Conservation (phyloP, 2,888 invertebrate genomes). For the Venusia cambrica region DNA sequence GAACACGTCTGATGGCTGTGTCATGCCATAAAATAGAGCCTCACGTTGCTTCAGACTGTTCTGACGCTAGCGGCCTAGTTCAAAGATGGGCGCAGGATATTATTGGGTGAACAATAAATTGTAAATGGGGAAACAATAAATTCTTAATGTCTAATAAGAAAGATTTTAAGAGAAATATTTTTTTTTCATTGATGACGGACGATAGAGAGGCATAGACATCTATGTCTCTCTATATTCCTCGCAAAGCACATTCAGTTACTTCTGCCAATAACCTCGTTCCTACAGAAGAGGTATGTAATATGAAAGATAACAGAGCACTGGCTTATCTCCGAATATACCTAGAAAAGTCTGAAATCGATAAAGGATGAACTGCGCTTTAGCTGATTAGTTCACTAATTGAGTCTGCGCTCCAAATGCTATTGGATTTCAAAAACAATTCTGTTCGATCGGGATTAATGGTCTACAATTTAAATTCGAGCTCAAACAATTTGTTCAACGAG, state of each 20-base stretch:
- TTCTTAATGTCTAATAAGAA: no score
- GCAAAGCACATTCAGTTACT: no score
- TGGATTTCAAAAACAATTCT: slow-evolving; percentile 32
- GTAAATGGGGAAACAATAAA: no score
- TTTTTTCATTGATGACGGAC: no score
- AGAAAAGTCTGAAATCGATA: slow-evolving; percentile 28
- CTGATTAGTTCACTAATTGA: slow-evolving; percentile 43
- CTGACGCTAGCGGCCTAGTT: no score
- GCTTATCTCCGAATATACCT: slow-evolving; percentile 7
- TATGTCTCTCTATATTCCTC: no score
- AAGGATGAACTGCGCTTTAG: slow-evolving; percentile 32
- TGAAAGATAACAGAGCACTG: slow-evolving; percentile 14
- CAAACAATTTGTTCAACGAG: slow-evolving; percentile 14
- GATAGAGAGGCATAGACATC: no score
- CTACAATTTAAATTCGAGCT: slow-evolving; percentile 18
- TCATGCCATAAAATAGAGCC: slow-evolving; percentile 29
- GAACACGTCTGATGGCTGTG: slow-evolving; percentile 29
- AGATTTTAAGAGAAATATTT: no score
- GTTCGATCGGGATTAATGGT: slow-evolving; percentile 19
- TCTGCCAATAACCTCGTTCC: no score
- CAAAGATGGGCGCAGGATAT: no score
- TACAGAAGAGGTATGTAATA: slow-evolving; percentile 19
- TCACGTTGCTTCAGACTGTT: background rate
- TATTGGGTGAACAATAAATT: no score
- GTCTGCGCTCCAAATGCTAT: slow-evolving; percentile 35